Evolutionary conservation across 2,797 vertebrate genomes (phyloP), one percentile per base, ranked within the genome.

Genomic region (Corythornis leucogaster): DNA sequence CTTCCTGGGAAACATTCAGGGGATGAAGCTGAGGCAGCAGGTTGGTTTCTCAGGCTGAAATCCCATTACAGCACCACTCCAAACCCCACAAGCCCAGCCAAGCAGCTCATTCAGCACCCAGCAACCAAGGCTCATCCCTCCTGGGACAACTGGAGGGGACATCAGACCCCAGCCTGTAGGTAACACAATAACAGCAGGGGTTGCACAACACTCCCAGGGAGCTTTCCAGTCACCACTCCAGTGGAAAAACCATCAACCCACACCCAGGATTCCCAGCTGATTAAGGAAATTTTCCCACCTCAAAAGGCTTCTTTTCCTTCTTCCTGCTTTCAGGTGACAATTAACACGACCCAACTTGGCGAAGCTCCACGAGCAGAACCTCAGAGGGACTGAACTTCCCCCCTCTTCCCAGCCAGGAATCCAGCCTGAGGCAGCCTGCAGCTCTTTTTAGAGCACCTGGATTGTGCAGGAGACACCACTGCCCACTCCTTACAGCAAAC

Each of bases 101-200:
- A 50, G 35, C 5, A 69, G 55, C 28, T 58, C 26, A 9, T 6
- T 38, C 70, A 57, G 46, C 14, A 45, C 43, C 38, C 4, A 57
- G 46, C 14, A 45, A 40, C 38, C 4, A 33, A 24, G 1, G 7
- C 4, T 8, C 25, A 35, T 4, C 13, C 31, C 19, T 59, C 51
- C 45, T 74, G 12, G 33, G 58, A 24, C 40, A 64, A 7, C 6
- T 12, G 2, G 42, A 71, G 19, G 2, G 5, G 51, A 6, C 38
- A 3, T 9, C 15, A 53, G 13, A 30, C 2, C 30, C 31, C 42
- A 26, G 10, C 8, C 48, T 22, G 17, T 3, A 11, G 2, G 0
- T 0, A 31, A 38, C 16, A 58, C 64, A 68, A 57, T 2, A 8
- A 58, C 2, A 2, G 3, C 55, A 43, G 12, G 3, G 61, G 31